A percentile compares a stretch with the other conserved stretches of the same genome.
Evolutionary conservation across 2,113 vertebrate species (phyloP).

Genomic region (Pelodiscus sinensis): DNA sequence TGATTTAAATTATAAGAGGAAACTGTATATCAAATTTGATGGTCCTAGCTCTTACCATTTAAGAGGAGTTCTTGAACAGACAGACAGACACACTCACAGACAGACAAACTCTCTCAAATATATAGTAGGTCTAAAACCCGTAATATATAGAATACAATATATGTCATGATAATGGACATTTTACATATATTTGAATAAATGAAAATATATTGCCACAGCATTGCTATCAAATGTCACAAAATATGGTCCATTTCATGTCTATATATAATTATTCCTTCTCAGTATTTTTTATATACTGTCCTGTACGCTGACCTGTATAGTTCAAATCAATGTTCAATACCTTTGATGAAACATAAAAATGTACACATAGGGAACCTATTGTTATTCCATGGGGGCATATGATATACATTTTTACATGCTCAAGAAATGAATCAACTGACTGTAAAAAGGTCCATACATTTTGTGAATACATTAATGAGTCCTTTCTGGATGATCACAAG

Average conservation of each 20-base stretch:
- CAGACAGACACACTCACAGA: too few species aligned
- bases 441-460: slow-evolving; percentile 4
- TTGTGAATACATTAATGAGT: slow-evolving; percentile 34
- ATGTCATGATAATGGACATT: not conserved
- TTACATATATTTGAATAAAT: not conserved
- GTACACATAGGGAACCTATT: not conserved
- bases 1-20: too few species aligned
- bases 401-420: slow-evolving; percentile 21
- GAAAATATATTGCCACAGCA: accelerated
- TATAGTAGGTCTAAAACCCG: not conserved
- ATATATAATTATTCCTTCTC: not conserved
- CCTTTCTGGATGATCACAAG: slow-evolving; percentile 8
- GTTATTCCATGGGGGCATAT: not conserved
- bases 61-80: too few species aligned
- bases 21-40: too few species aligned
- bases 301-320: not conserved
- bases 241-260: not conserved
- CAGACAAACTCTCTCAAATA: not conserved
- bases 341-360: not conserved
- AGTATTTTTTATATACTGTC: not conserved
- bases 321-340: not conserved
- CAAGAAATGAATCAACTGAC: slow-evolving; percentile 22
- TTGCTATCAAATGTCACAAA: not conserved
- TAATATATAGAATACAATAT: not conserved
- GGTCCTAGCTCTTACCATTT: too few species aligned